Evolutionary conservation across 1,140 invertebrate genomes (phyloP), one percentile per base, ranked within the genome.

Genomic region (Drosophila pseudoananassae): DNA sequence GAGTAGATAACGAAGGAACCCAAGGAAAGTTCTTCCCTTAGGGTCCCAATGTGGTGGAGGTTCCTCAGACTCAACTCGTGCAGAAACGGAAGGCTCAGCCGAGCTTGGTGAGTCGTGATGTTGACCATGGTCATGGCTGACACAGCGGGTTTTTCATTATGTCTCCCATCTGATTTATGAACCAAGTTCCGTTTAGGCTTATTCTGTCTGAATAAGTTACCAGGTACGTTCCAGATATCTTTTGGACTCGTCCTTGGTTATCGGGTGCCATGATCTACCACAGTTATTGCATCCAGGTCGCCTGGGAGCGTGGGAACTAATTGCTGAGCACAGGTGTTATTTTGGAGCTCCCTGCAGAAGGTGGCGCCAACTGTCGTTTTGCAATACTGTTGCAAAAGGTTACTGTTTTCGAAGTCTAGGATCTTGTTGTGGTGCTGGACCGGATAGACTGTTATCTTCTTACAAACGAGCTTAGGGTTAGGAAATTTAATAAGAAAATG

Each of bases 401-500:
- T 47, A 10, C 45, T 43, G 1, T 25, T 23, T 2, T 58, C 29
- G 12, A 58, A 58, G 29, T 58, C 17, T 6, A 49, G 15, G 27
- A 57, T 46, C 12, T 4, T n/a, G 12, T 49, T 58, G 0, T 49
- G 0, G 9, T 36, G 45, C 20, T 58, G 56, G 4, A 38, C 29
- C 1, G 56, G 31, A 3, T 25, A 58, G 6, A 47, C 29, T 0
- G 45, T 23, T 4, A 47, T 33, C 4, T 46, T 57, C 12, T 47
- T 43, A 46, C 40, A 56, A 12, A 46, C 6, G 12, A 46, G 0
- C 15, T 45, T 46, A 31, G 14, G 25, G 1, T 1, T 40, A 9
- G 52, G 36, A 9, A 55, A n/a, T 27, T 55, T 55, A 43, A 56
- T 46, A 3, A 56, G 25, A 7, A 46, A 56, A 46, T 56, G 10